Evolutionary conservation across 1,140 invertebrate species (phyloP), one percentile per base, ranked within the genome.

Genomic region (Aplysia californica): DNA sequence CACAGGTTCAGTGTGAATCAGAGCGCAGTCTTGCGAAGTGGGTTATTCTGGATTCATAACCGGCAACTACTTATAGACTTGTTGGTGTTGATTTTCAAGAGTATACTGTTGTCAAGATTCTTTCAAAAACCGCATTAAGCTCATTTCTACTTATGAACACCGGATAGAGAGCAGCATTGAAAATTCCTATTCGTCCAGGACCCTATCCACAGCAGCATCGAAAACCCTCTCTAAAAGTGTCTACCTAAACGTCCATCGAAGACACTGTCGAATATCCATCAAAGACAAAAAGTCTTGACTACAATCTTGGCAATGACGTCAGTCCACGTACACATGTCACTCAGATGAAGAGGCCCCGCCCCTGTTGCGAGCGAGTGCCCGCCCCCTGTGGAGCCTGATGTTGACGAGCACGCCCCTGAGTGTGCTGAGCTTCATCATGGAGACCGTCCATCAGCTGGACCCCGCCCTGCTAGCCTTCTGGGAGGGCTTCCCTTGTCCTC

Each of bases 401-500:
- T 76, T 68, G 50, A 76, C 55, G 31, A 66, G 72, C 61, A 75
- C 72, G 39, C 26, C 61, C 38, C 72, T 55, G 39, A 65, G 38
- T 50, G 5, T 65, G 5, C 23, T 75, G 58, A 50, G 36, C 35
- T 65, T 65, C 39, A 75, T 75, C 29, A 75, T 75, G 72, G 72
- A 66, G 59, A 65, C 59, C 31, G 33, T 75, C 20, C 61, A 75
- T 20, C 31, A 59, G 41, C 75, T 80, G 15, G 79, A 80, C 38
- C 79, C 79, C 10, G 33, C 55, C 5, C 66, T 80, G 23, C 55
- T 66, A 20, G 72, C 64, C 31, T 80, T 77, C 36, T 80, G 75
- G 79, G 72, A 76, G 36, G 75, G 39, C 23, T 80, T 80, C 59
- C 79, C 79, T 10, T 80, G 79, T 55, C 79, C 79, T 0, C 79